Percentiles rank a stretch among this genome's conserved stretches.
phyloP scores from a whole-genome alignment of 35 echinoderm and acorn worm genomes.

The Nesometra sesokonis region DNA sequence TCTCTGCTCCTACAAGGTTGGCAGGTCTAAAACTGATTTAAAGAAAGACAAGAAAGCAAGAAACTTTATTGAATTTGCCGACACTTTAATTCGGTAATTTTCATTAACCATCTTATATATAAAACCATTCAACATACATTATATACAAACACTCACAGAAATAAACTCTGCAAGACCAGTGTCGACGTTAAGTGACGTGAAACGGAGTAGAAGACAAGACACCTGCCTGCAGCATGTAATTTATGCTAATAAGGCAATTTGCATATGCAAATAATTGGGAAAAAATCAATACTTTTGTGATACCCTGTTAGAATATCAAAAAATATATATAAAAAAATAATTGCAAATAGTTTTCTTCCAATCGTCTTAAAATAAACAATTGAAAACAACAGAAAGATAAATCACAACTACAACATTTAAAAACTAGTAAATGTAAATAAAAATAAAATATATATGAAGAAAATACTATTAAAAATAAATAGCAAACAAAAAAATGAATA shows the following conservation, averaged over 20 bases:
- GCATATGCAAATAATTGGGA: not conserved
- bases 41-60: not conserved
- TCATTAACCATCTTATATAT: not conserved
- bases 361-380: not conserved
- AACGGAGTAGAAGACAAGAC: not conserved
- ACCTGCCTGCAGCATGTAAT: not conserved
- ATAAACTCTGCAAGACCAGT: not conserved
- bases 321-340: not conserved
- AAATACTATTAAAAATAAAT: not conserved
- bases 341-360: not conserved
- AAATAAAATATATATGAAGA: not conserved
- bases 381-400: too few relatives aligned
- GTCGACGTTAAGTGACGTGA: not conserved
- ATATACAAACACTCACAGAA: not conserved
- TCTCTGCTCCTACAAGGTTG: too few relatives aligned
- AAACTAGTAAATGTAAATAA: too few relatives aligned
- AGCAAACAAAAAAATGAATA: not conserved
- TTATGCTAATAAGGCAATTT: not conserved
- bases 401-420: too few relatives aligned
- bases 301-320: not conserved
- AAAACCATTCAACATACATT: not conserved
- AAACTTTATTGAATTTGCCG: not conserved
- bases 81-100: not conserved
- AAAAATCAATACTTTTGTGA: not conserved
- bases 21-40: too few relatives aligned